Percentiles rank a stretch among this genome's conserved stretches.
phyloP scores from a whole-genome alignment of 1,140 invertebrate species.

The Globodera rostochiensis region DNA sequence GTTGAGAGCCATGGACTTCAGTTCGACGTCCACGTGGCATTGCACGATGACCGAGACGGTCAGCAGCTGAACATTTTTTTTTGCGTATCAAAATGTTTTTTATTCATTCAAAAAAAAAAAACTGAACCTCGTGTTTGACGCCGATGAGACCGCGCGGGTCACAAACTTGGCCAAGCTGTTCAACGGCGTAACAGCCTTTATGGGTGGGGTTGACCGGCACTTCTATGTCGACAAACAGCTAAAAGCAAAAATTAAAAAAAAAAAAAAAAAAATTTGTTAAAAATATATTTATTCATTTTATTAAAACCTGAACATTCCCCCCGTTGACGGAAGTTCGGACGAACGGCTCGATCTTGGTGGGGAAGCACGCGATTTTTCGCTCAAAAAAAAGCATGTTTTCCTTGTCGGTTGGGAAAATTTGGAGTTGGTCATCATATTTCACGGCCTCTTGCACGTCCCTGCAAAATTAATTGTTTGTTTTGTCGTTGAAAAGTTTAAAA shows the following conservation, averaged over 20 bases:
- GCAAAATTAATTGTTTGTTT: background rate
- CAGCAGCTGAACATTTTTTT: background rate
- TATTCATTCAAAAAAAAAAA: background rate
- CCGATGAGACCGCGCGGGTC: background rate
- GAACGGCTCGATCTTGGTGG: background rate
- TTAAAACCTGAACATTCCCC: background rate
- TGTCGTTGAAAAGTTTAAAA: background rate
- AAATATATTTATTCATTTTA: background rate
- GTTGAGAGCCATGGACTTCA: background rate
- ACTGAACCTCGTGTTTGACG: background rate
- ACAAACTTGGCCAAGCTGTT: background rate
- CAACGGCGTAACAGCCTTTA: conserved; percentile 1
- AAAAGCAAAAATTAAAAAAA: background rate
- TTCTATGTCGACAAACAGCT: background rate
- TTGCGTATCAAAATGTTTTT: background rate
- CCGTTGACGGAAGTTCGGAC: background rate
- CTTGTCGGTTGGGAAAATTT: background rate
- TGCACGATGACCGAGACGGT: background rate
- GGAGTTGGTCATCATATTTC: background rate
- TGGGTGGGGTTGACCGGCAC: conserved; percentile 8
- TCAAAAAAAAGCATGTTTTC: background rate
- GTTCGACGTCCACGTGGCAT: background rate
- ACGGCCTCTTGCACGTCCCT: conserved; percentile 2
- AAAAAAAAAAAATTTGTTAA: background rate
- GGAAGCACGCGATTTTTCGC: background rate